Evolutionary conservation across 2,797 vertebrate genomes (phyloP).

Genomic region (Gastrophryne carolinensis): DNA sequence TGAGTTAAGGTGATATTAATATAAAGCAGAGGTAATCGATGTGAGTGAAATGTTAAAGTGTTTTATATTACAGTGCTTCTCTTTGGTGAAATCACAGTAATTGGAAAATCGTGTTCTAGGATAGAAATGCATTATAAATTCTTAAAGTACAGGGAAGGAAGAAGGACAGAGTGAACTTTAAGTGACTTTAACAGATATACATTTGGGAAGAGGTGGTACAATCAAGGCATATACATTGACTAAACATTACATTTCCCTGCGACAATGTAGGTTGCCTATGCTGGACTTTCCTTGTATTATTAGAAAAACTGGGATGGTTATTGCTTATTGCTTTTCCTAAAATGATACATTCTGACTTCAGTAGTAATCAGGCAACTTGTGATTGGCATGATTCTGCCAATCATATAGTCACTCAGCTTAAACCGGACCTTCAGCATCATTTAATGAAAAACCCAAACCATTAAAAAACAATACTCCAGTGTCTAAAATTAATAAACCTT

Average conservation of each 20-base stretch:
- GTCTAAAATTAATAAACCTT: no score
- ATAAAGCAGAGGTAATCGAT: slow-evolving; percentile 34
- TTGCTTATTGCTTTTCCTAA: no score
- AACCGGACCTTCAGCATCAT: no score
- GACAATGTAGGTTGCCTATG: no score
- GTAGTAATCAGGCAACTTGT: no score
- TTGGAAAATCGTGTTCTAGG: slow-evolving; percentile 27
- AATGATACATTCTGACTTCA: no score
- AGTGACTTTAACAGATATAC: background rate
- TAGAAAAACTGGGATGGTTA: no score
- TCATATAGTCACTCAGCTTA: no score
- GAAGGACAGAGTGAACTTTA: slow-evolving; percentile 3
- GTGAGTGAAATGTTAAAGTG: slow-evolving; percentile 34
- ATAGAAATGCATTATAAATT: slow-evolving; percentile 24
- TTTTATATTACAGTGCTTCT: slow-evolving; percentile 39
- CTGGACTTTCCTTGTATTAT: no score
- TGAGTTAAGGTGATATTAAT: slow-evolving; percentile 33
- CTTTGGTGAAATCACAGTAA: slow-evolving; percentile 32
- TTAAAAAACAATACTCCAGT: no score
- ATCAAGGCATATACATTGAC: background rate
- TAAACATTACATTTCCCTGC: background rate
- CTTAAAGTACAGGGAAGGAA: background rate
- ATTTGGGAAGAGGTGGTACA: background rate
- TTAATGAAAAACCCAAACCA: no score
- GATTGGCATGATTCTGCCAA: no score